These are phyloP conservation scores for Oligia fasciuncula DNA, from an alignment of 2,888 invertebrate genomes.

Conservation along the genomic window DNA sequence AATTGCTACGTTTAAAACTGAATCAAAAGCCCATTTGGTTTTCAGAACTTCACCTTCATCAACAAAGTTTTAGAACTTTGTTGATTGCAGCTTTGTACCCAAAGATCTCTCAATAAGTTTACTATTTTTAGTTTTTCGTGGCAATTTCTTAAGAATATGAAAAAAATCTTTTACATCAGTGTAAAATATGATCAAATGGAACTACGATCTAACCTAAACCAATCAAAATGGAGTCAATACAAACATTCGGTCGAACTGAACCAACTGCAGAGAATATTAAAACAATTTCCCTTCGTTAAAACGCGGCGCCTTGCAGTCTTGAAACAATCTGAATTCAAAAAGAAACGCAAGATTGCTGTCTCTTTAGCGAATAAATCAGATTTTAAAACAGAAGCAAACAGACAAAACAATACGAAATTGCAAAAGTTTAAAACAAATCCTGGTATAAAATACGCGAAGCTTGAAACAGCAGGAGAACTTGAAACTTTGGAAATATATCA, in stretches of 20 bases:
- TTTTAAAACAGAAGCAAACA: slow-evolving; percentile 63
- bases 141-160: neutral
- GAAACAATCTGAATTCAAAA: slow-evolving; percentile 46
- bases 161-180: neutral
- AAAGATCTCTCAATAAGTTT: neutral
- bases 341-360: slow-evolving; percentile 20
- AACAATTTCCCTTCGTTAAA: slow-evolving; percentile 26
- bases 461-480: slow-evolving; percentile 56
- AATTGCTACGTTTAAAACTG: neutral
- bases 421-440: slow-evolving; percentile 73
- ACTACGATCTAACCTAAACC: neutral
- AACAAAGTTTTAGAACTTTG: neutral
- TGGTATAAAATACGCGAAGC: slow-evolving; percentile 60
- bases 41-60: neutral
- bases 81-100: neutral
- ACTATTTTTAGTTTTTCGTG: neutral
- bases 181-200: neutral
- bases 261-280: slow-evolving; percentile 19
- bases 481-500: slow-evolving; percentile 66
- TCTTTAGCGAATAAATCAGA: slow-evolving; percentile 55
- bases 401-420: slow-evolving; percentile 71
- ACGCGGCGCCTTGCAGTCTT: slow-evolving; percentile 25
- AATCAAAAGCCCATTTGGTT: neutral
- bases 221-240: slow-evolving; percentile 5
- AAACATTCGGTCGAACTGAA: slow-evolving; percentile 5